Percentiles rank a stretch among this genome's conserved stretches.
phyloP scores from a whole-genome alignment of 1,140 invertebrate species.

The Drosophila melanica region DNA sequence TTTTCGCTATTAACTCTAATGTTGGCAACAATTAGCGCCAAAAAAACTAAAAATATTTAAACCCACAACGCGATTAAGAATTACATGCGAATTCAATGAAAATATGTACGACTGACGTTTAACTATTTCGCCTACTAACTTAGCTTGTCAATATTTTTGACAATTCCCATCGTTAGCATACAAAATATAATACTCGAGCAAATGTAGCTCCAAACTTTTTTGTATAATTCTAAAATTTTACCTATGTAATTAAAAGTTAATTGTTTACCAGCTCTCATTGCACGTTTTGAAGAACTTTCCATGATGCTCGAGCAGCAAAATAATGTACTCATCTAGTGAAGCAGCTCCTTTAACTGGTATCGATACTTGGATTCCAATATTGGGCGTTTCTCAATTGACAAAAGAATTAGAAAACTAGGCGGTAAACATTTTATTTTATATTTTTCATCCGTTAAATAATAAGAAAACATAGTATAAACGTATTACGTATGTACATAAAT shows the following conservation, averaged over 20 bases:
- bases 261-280: no score
- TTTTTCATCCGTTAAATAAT: conserved; percentile 8
- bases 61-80: neutral
- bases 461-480: conserved; percentile 1
- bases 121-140: neutral
- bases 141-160: neutral
- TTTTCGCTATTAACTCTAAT: neutral
- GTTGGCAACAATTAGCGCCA: neutral
- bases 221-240: no score
- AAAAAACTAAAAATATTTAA: neutral
- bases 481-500: neutral
- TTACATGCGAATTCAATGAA: neutral
- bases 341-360: neutral
- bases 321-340: no score
- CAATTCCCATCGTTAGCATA: neutral
- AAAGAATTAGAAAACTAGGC: conserved; percentile 1
- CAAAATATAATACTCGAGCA: neutral
- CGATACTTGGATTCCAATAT: no score
- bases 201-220: neutral
- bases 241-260: no score
- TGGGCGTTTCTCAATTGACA: neutral
- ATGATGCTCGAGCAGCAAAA: neutral
- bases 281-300: neutral
- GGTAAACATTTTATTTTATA: neutral
- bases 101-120: neutral